A percentile compares a stretch with the other conserved stretches of the same genome.
Conservation (phyloP, 2,888 invertebrate genomes). For the Leistus spinibarbis region DNA sequence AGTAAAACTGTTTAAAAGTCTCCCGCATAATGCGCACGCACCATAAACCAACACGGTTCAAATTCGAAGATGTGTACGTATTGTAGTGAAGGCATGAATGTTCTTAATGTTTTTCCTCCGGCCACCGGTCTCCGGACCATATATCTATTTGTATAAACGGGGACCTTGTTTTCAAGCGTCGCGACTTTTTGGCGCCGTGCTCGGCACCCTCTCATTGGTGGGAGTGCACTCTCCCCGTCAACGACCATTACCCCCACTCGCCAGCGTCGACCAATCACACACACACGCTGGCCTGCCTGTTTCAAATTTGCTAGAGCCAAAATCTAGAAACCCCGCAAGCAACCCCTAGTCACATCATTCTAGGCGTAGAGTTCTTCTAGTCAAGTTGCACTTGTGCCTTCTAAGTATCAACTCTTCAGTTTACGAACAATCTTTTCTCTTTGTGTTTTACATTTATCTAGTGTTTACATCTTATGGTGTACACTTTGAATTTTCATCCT, state of each 20-base stretch:
- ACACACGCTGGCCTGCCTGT: constrained; percentile 15
- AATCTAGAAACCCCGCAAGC: constrained; percentile 32
- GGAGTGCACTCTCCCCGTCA: constrained; percentile 40
- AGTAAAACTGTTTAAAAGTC: constrained; percentile 28
- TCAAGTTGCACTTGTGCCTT: constrained; percentile 16
- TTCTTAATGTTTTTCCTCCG: constrained; percentile 37
- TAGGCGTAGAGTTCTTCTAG: constrained; percentile 19
- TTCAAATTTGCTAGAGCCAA: constrained; percentile 34
- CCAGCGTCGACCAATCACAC: constrained; percentile 18
- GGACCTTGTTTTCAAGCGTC: constrained; percentile 50
- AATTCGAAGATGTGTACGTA: constrained; percentile 22
- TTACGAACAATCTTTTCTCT: background rate
- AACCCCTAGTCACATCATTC: constrained; percentile 31
- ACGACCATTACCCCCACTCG: constrained; percentile 45
- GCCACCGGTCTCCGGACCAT: background rate
- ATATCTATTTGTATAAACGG: background rate
- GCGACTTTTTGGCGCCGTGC: constrained; percentile 57
- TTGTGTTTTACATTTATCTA: background rate
- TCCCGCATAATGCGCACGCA: constrained; percentile 23
- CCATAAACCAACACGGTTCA: constrained; percentile 12
- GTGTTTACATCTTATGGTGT: background rate
- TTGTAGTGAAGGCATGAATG: constrained; percentile 26
- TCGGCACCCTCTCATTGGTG: constrained; percentile 45
- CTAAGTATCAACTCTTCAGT: background rate
- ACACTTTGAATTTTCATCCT: background rate